Percentiles rank a stretch among this genome's conserved stretches.
These are phyloP conservation scores for Seladonia tumulorum DNA, from an alignment of 2,888 invertebrate genomes.

Conservation along the genomic window DNA sequence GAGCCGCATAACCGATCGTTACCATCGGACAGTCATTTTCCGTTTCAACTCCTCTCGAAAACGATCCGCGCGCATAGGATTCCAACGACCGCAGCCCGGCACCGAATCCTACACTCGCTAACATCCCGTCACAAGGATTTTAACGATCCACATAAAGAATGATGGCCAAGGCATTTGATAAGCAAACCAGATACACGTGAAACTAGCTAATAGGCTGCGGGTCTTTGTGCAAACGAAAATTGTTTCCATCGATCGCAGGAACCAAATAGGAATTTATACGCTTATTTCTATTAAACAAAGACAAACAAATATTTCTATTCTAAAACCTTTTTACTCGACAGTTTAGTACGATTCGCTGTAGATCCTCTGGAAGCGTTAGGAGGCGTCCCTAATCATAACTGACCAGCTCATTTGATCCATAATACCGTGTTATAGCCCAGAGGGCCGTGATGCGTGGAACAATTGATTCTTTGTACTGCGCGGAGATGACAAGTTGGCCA, in stretches of 20 bases:
- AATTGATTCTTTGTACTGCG: background rate
- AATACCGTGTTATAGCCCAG: background rate
- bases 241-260: too few species aligned
- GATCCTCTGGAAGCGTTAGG: background rate
- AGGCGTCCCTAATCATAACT: background rate
- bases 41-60: slow-evolving; percentile 11
- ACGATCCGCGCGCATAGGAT: slow-evolving; percentile 14
- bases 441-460: background rate
- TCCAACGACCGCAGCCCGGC: background rate
- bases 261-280: too few species aligned
- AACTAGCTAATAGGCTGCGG: too few species aligned
- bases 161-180: background rate
- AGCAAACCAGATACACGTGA: too few species aligned
- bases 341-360: background rate
- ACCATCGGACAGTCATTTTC: slow-evolving; percentile 16
- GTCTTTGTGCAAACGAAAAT: too few species aligned
- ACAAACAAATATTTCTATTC: too few species aligned
- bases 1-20: slow-evolving; percentile 25
- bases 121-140: background rate
- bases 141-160: slow-evolving; percentile 20
- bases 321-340: too few species aligned
- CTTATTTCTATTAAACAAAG: background rate
- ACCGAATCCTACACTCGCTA: background rate
- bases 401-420: background rate
- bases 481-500: slow-evolving; percentile 1